Percentiles rank a stretch among this genome's conserved stretches.
Evolutionary conservation across 2,113 vertebrate species (phyloP).

Genomic region (Mustelus asterias): DNA sequence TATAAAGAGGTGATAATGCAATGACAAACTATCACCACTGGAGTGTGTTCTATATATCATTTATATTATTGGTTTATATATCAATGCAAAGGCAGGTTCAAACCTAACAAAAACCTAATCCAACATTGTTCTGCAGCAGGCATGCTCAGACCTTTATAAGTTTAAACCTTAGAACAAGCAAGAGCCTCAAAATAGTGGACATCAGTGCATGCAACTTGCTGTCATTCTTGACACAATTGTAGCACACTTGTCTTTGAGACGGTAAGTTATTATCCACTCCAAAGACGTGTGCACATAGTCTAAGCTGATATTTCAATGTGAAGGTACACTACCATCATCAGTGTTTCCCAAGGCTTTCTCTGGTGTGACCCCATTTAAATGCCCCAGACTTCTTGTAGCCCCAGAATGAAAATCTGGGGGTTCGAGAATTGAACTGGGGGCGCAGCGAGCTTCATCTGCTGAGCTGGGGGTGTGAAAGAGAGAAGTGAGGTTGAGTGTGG

Average conservation of each 20-base stretch:
- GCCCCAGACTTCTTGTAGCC: no score
- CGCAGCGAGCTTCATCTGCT: no score
- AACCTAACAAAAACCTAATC: not conserved
- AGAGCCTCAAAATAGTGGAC: not conserved
- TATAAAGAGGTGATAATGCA: not conserved
- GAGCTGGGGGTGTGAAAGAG: no score
- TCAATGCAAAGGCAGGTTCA: not conserved
- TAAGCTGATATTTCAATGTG: not conserved
- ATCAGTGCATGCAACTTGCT: not conserved
- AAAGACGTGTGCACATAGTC: not conserved
- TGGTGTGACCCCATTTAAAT: no score
- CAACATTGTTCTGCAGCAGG: not conserved
- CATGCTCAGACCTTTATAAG: not conserved
- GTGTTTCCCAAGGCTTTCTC: no score
- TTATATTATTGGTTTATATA: not conserved
- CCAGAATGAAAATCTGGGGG: no score
- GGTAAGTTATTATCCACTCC: not conserved
- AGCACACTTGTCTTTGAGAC: not conserved
- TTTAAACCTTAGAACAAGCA: not conserved
- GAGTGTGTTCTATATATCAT: not conserved
- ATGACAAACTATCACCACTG: not conserved
- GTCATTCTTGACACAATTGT: not conserved
- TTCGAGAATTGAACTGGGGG: no score
- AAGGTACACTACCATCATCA: not conserved
- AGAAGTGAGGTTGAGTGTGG: no score